A percentile compares a stretch with the other conserved stretches of the same genome.
These are phyloP conservation scores for Marronus borbonicus DNA, from an alignment of 2,888 invertebrate genomes.

Conservation along the genomic window DNA sequence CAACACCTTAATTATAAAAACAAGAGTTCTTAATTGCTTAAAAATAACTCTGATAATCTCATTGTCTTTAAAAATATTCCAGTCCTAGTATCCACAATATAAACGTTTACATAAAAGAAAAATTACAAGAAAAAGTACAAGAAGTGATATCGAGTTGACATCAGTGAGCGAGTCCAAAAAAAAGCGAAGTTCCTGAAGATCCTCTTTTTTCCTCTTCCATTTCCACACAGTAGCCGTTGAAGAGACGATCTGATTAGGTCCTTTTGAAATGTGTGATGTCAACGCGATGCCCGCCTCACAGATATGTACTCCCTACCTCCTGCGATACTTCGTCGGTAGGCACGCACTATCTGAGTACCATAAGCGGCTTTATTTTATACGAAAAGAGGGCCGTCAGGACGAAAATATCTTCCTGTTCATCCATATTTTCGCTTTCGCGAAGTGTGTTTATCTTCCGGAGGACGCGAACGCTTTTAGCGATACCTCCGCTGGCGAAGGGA, in stretches of 20 bases:
- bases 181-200: too few relatives aligned
- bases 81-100: too few relatives aligned
- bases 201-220: not conserved
- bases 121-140: too few relatives aligned
- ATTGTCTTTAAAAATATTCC: too few relatives aligned
- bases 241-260: constrained; percentile 29
- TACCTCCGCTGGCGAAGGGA: too few relatives aligned
- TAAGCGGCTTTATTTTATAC: constrained; percentile 32
- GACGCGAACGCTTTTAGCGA: not conserved
- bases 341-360: constrained; percentile 5
- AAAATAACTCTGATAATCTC: too few relatives aligned
- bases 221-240: not conserved
- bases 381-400: not conserved
- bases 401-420: constrained; percentile 8
- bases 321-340: not conserved
- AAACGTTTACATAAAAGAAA: too few relatives aligned
- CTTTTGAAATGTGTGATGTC: constrained; percentile 8
- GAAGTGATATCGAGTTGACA: too few relatives aligned
- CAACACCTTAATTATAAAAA: too few relatives aligned
- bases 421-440: constrained; percentile 8
- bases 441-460: constrained; percentile 8
- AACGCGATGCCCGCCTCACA: not conserved
- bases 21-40: too few relatives aligned
- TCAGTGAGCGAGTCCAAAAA: too few relatives aligned
- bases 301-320: too few relatives aligned